Evolutionary conservation across 2,797 vertebrate species (phyloP).

Genomic region (Pyrocephalus nanus): DNA sequence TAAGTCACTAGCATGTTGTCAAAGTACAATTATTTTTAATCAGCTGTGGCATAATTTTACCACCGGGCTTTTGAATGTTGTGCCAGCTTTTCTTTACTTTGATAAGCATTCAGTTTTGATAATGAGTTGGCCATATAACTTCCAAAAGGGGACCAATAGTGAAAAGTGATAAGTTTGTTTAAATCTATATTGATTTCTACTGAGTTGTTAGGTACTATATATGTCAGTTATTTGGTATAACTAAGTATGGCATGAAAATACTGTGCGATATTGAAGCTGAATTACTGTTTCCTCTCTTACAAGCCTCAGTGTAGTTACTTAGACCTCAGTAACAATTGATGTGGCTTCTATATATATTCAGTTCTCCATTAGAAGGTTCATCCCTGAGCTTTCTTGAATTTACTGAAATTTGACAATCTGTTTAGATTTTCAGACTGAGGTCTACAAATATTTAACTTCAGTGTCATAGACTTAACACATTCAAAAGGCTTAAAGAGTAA

Average conservation of each 20-base stretch:
- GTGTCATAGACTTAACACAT: neutral
- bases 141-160: neutral
- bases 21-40: neutral
- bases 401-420: neutral
- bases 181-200: neutral
- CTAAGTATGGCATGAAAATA: neutral
- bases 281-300: neutral
- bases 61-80: neutral
- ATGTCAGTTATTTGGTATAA: neutral
- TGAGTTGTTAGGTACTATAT: neutral
- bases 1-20: neutral
- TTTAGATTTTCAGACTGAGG: neutral
- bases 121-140: neutral
- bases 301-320: neutral
- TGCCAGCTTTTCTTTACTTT: neutral
- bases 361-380: neutral
- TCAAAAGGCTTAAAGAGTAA: neutral
- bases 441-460: neutral
- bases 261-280: neutral
- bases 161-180: neutral
- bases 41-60: neutral
- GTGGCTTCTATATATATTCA: neutral
- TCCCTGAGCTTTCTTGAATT: neutral
- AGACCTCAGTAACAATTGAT: neutral
- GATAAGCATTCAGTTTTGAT: neutral